Evolutionary conservation across 2,888 invertebrate genomes (phyloP).

Genomic region (Lissonota sp.): DNA sequence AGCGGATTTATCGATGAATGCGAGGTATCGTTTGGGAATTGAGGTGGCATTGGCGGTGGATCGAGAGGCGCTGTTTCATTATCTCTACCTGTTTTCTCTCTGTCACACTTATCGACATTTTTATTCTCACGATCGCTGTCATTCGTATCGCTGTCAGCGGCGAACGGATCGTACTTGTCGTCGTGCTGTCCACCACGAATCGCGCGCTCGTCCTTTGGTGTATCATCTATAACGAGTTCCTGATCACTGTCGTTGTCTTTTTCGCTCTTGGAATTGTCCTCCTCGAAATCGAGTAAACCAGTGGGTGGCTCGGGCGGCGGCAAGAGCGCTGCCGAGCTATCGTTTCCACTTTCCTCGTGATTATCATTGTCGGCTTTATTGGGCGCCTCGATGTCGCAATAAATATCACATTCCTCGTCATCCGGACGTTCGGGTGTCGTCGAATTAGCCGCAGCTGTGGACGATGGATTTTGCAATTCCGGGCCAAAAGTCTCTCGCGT

Average conservation of each 20-base stretch:
- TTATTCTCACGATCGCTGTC: constrained; percentile 68
- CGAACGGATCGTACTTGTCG: constrained; percentile 82
- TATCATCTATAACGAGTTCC: constrained; percentile 80
- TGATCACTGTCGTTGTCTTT: constrained; percentile 81
- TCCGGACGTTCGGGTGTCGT: constrained; percentile 63
- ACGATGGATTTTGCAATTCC: constrained; percentile 1
- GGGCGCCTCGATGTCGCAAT: constrained; percentile 86
- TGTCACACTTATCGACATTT: constrained; percentile 19
- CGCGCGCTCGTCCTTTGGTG: constrained; percentile 74
- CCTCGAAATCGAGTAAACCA: constrained; percentile 80
- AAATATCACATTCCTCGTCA: constrained; percentile 86
- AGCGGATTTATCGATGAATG: constrained; percentile 45
- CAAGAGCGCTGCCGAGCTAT: constrained; percentile 74
- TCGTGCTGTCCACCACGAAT: constrained; percentile 51
- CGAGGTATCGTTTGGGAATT: constrained; percentile 33
- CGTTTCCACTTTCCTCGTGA: constrained; percentile 76
- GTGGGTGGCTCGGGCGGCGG: constrained; percentile 84
- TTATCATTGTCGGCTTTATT: constrained; percentile 73
- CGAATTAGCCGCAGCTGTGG: not conserved
- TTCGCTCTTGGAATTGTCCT: constrained; percentile 80
- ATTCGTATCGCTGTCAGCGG: constrained; percentile 80
- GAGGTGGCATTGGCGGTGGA: constrained; percentile 64
- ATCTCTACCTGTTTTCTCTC: not conserved
- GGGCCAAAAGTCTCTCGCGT: constrained; percentile 41
- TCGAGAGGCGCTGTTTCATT: constrained; percentile 37